Evolutionary conservation across 2,113 vertebrate genomes (phyloP).

Genomic region (Cochlearius cochlearius): DNA sequence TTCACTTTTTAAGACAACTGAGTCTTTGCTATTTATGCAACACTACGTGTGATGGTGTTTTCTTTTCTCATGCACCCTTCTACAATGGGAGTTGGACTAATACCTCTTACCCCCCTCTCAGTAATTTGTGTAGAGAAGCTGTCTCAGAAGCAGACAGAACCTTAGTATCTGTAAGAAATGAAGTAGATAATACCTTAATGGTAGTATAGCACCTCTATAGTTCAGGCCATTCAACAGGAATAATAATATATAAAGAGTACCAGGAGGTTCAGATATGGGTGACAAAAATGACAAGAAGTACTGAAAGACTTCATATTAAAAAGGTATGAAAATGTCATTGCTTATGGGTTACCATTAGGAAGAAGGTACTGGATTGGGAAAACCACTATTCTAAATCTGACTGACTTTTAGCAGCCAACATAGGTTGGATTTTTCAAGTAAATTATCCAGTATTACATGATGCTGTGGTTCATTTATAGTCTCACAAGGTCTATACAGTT

Average conservation of each 20-base stretch:
- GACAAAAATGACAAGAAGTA: neutral
- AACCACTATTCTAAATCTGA: neutral
- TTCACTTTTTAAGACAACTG: neutral
- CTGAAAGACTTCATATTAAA: neutral
- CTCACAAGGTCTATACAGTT: neutral
- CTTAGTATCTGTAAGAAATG: neutral
- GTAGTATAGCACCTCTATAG: neutral
- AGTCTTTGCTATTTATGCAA: neutral
- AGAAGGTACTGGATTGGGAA: neutral
- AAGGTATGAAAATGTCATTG: neutral
- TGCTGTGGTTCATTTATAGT: neutral
- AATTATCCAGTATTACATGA: neutral
- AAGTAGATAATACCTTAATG: neutral
- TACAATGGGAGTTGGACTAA: neutral
- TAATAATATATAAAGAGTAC: neutral
- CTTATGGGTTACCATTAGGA: neutral
- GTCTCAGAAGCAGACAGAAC: neutral
- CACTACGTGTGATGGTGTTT: rapidly evolving
- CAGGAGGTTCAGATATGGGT: neutral
- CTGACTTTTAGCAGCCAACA: neutral
- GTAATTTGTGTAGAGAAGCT: neutral
- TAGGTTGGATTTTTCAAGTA: neutral
- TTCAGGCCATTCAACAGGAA: neutral
- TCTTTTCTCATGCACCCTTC: neutral
- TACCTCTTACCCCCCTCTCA: neutral